Conservation (phyloP, 2,888 invertebrate genomes). For the Hypsopygia costalis region DNA sequence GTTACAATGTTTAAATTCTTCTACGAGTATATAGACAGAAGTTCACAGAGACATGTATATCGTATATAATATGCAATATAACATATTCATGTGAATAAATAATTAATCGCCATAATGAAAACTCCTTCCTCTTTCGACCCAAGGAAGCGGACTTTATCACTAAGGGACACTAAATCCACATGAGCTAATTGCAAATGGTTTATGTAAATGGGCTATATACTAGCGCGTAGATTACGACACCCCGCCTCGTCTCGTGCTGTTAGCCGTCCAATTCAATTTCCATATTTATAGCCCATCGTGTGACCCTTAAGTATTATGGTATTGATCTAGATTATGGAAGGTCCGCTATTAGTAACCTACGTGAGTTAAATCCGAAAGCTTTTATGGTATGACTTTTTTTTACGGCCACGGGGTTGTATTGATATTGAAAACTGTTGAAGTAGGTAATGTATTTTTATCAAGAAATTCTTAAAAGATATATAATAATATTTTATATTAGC, state of each 20-base stretch:
- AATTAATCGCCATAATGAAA: too few relatives aligned
- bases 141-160: too few relatives aligned
- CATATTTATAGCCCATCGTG: constrained; percentile 24
- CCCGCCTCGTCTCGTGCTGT: constrained; percentile 13
- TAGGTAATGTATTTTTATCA: too few relatives aligned
- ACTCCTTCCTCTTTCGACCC: too few relatives aligned
- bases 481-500: too few relatives aligned
- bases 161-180: constrained; percentile 5
- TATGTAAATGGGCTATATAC: constrained; percentile 4
- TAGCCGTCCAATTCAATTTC: constrained; percentile 26
- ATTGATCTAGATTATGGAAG: constrained; percentile 25
- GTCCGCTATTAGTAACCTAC: constrained; percentile 17
- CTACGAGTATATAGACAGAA: too few relatives aligned
- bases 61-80: too few relatives aligned
- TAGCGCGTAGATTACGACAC: constrained; percentile 12
- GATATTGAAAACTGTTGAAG: too few relatives aligned
- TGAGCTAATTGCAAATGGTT: constrained; percentile 12
- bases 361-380: constrained; percentile 11
- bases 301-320: constrained; percentile 26
- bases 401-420: background rate
- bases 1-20: too few relatives aligned
- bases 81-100: too few relatives aligned
- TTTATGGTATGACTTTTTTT: background rate
- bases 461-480: too few relatives aligned
- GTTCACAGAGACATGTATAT: too few relatives aligned